Base-by-base conservation (phyloP, 37 sponge, comb jelly and placozoan species). In the Sycon ciliatum region DNA sequence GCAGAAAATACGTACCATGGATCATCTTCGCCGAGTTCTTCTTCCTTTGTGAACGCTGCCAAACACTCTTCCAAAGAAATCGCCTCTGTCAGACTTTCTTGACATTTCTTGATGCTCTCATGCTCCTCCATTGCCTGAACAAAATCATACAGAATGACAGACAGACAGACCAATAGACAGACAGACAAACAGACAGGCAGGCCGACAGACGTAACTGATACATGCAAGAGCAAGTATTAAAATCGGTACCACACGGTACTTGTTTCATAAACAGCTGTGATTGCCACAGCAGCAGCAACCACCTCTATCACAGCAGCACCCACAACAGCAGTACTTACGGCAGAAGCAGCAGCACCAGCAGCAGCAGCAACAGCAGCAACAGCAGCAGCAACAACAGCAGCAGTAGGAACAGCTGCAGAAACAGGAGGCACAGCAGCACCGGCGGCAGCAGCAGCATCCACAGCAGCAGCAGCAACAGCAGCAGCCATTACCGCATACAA, bases 1-100 rank as follows among this genome's bases (percentile, higher is more conserved):
- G n/a, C n/a, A n/a, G n/a, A n/a, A n/a, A n/a, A n/a, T n/a, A n/a
- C 83, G 39, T 18, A 98, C 99, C 99, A 98, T 29, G 68, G 76
- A 34, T 94, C 95, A 1, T 94, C 91, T 34, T 93, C 99, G 28
- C 94, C 99, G 0, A 98, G 75, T 56, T 98, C 86, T 39, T 98
- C 99, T 34, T 93, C 81, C 53, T 86, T 82, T 0, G 86, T 87
- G 57, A 98, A 98, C 6, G 90, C 83, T 57, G 82, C 84, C 56
- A 98, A 76, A 69, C 99, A 98, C 54, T 83, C 69, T 28, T 81
- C 73, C 24, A 98, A 67, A 66, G 86, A 83, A 27, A 98, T 87
- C 1, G 99, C 88, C 57, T 87, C 57, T 0, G 69, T 54, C 38
- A 85, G 87, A 32, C 67, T 72, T 32, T 27, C 74, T 72, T 79